Conservation (phyloP, 2,797 vertebrate species). For the Phalanger gymnotis region DNA sequence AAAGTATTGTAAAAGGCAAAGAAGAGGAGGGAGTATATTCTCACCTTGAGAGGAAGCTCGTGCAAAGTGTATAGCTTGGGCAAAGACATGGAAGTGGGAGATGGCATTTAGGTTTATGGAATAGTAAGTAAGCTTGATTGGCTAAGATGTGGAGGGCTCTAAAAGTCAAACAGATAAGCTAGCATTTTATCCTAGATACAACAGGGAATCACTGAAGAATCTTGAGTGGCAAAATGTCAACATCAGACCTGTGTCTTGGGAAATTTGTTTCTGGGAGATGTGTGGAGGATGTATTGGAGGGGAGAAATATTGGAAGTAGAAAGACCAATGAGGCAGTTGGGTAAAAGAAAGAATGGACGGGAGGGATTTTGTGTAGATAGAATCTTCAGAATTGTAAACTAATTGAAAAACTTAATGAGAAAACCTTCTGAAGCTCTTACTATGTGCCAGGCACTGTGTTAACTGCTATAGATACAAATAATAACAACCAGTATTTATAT, state of each 20-base stretch:
- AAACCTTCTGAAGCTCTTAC: neutral
- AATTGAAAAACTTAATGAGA: neutral
- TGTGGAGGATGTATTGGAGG: neutral
- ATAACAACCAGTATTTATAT: neutral
- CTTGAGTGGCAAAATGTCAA: neutral
- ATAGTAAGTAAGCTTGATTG: neutral
- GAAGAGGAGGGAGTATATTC: neutral
- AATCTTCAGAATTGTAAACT: neutral
- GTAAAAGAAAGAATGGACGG: neutral
- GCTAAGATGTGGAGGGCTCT: neutral
- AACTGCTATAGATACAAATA: neutral
- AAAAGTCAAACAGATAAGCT: neutral
- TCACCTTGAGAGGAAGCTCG: neutral
- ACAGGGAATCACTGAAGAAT: neutral
- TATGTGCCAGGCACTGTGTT: neutral
- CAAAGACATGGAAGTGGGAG: neutral
- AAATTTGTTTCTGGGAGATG: neutral
- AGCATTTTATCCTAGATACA: neutral
- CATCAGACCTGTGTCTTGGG: neutral
- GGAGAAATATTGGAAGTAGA: neutral
- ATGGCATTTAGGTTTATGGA: neutral
- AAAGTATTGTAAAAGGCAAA: neutral
- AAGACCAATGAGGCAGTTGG: neutral
- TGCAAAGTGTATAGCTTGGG: neutral
- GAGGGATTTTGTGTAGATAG: neutral